A percentile compares a stretch with the other conserved stretches of the same genome.
Evolutionary conservation across 2,113 vertebrate genomes (phyloP).

Genomic region (Orthonyx spaldingii): DNA sequence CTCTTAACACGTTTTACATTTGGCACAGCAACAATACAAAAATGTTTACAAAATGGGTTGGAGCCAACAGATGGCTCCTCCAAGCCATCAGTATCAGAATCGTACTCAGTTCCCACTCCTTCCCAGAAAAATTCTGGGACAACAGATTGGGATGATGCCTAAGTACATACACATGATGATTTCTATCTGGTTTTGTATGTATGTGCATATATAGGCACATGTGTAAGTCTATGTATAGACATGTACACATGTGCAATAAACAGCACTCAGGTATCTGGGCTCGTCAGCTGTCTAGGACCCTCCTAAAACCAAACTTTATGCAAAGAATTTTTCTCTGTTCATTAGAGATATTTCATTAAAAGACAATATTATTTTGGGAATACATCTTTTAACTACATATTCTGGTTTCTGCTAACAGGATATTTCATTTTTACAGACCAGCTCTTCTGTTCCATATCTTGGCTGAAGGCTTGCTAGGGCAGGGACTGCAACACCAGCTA

Average conservation of each 20-base stretch:
- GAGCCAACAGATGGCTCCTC: slow-evolving; percentile 34
- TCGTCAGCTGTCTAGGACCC: neutral
- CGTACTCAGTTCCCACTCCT: neutral
- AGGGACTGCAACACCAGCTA: neutral
- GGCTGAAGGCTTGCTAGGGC: neutral
- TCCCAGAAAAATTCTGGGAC: slow-evolving; percentile 17
- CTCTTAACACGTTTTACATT: slow-evolving; percentile 46
- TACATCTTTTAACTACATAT: neutral
- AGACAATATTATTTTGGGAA: neutral
- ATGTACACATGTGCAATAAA: neutral
- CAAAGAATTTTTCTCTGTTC: neutral
- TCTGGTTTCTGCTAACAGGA: neutral
- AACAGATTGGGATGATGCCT: neutral
- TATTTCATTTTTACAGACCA: neutral
- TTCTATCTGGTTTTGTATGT: neutral
- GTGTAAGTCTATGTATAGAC: neutral
- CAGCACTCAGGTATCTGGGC: neutral
- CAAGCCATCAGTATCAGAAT: neutral
- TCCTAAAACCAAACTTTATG: neutral
- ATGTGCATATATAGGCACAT: neutral
- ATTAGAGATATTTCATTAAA: neutral
- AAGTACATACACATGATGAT: neutral
- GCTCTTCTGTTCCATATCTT: neutral
- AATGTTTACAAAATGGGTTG: neutral
- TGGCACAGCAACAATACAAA: slow-evolving; percentile 34